These are phyloP conservation scores for Adrianichthys oophorus DNA, from an alignment of 2,797 vertebrate genomes.

Conservation along the genomic window DNA sequence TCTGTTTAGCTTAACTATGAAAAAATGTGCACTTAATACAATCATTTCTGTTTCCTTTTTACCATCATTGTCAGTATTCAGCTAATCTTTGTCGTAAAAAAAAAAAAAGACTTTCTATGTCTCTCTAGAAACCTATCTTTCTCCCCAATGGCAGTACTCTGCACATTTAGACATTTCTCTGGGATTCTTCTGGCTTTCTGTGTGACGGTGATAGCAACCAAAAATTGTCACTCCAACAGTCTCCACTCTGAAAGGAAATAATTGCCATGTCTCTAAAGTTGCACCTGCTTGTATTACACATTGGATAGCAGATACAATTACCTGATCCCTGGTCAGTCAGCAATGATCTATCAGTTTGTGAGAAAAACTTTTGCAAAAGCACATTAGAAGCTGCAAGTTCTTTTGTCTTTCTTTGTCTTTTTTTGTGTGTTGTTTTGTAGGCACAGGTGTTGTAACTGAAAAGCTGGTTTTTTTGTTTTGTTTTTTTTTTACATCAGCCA, in stretches of 20 bases:
- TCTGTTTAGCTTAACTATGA: too few relatives aligned
- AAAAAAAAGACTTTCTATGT: too few relatives aligned
- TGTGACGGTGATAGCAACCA: slow-evolving; percentile 30
- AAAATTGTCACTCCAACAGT: slow-evolving; percentile 23
- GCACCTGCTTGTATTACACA: slow-evolving; percentile 43
- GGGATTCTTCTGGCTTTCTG: slow-evolving; percentile 28
- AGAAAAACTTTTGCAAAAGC: not conserved
- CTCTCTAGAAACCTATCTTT: too few relatives aligned
- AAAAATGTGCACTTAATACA: too few relatives aligned
- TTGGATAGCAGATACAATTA: slow-evolving; percentile 42
- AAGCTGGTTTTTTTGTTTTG: too few relatives aligned
- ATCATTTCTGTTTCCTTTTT: too few relatives aligned
- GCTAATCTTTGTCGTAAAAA: too few relatives aligned
- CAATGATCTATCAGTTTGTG: slow-evolving; percentile 16
- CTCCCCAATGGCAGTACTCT: too few relatives aligned
- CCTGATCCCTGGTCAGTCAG: slow-evolving; percentile 22
- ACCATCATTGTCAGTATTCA: too few relatives aligned
- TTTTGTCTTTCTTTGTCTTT: not conserved
- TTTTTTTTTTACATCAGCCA: too few relatives aligned
- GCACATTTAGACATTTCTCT: not conserved
- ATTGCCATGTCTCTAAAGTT: slow-evolving; percentile 25
- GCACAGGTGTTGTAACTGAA: too few relatives aligned
- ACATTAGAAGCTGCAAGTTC: not conserved
- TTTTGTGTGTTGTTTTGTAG: not conserved
- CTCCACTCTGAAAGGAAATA: slow-evolving; percentile 49